Base-by-base conservation (phyloP, 2,113 vertebrate genomes). In the Gobiocypris rarus region DNA sequence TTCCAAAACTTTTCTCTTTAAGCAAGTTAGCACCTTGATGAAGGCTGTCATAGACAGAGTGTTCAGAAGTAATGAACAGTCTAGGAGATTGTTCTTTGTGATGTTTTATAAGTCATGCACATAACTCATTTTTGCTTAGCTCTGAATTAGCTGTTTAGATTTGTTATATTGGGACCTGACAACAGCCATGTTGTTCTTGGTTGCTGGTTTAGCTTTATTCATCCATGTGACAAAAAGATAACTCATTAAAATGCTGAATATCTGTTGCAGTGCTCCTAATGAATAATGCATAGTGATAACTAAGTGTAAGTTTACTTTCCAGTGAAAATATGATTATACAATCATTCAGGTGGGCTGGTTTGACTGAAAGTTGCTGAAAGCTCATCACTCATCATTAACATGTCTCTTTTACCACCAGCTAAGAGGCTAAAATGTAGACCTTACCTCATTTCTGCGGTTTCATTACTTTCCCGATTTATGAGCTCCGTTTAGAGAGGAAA, bases 401-500 rank as follows among this genome's bases (percentile, higher is more conserved):
- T 76, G 26, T 43, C n/a, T 26, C 24, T 24, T 61, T 58, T 61
- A 43, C 83, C 75, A 19, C 56, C 28, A 82, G 59, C 38, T 54
- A 61, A 26, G 11, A 65, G 54, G 63, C 63, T 26, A 67, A 81
- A 38, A 82, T 67, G 7, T 24, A 63, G 34, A 59, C 54, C 65
- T 74, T 83, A 81, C 83, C 63, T 79, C 65, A 59, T 71, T 77
- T 84, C 84, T 83, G 50, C 69, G 31, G 81, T 83, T 87, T 85
- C 75, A 75, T 87, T 82, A 85, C 83, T 81, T 80, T 81, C 19
- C 63, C 54, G 63, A 74, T 87, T 85, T 83, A 85, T 81, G 81
- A 83, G 77, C 61, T 83, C 69, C 26, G 77, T 58, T 79, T 84
- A 61, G 52, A 79, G 63, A 58, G 52, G 61, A 81, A 38, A 71